A percentile compares a stretch with the other conserved stretches of the same genome.
phyloP scores from a whole-genome alignment of 1,140 invertebrate species.

The Monomorium pharaonis region DNA sequence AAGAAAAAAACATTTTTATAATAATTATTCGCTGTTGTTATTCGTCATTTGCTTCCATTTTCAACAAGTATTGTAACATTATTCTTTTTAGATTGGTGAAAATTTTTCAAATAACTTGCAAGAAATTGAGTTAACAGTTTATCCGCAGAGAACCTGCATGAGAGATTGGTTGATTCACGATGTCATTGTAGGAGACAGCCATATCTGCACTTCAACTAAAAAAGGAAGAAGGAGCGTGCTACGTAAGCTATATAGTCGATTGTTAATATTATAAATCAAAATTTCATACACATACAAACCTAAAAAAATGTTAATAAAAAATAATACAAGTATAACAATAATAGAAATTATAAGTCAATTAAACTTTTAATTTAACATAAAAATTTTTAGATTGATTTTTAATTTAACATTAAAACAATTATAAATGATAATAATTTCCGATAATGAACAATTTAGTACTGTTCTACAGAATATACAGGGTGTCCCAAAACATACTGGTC shows the following conservation, averaged over 20 bases:
- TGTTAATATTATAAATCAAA: background rate
- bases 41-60: background rate
- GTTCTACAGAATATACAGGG: no score
- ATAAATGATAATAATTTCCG: background rate
- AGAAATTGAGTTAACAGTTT: slow-evolving; percentile 20
- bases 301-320: background rate
- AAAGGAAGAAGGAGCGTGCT: background rate
- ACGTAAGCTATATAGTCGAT: background rate
- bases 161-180: no score
- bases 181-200: no score
- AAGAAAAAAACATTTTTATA: background rate
- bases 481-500: no score
- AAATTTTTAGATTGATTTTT: background rate
- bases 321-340: no score
- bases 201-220: no score
- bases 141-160: no score
- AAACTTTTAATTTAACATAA: background rate
- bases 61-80: background rate
- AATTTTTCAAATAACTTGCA: slow-evolving; percentile 16
- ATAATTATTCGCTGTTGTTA: background rate
- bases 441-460: background rate
- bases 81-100: slow-evolving; percentile 33
- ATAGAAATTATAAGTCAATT: background rate
- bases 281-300: background rate
- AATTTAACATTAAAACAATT: background rate